phyloP scores from a whole-genome alignment of 2,888 invertebrate genomes.

The Aleiodes testaceus region DNA sequence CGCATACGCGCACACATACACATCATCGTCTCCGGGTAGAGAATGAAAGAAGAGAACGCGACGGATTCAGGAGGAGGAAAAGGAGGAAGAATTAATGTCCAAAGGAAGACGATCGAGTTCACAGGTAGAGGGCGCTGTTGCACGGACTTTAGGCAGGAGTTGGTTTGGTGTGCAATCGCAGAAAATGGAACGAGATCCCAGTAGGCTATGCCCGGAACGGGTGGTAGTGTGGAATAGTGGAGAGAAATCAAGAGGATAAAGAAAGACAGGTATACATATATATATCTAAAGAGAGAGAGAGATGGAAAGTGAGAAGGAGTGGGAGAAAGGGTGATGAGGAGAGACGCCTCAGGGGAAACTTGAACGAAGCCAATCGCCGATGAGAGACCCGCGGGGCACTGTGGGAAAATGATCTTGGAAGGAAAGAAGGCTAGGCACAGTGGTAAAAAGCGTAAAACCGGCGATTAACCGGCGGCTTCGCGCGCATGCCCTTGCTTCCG shows the following conservation, averaged over 20 bases:
- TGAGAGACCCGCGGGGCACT: constrained; percentile 59
- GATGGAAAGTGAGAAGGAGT: background rate
- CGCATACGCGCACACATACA: background rate
- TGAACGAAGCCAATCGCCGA: constrained; percentile 45
- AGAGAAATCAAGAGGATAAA: constrained; percentile 50
- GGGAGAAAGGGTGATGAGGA: constrained; percentile 16
- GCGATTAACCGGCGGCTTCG: constrained; percentile 70
- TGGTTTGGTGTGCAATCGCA: constrained; percentile 64
- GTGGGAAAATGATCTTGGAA: constrained; percentile 71
- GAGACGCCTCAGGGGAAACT: constrained; percentile 36
- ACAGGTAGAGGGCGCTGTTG: too few species aligned
- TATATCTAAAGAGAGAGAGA: too few species aligned
- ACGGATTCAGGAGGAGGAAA: too few species aligned
- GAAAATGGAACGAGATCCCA: constrained; percentile 66
- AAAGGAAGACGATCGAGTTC: too few species aligned
- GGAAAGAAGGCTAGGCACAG: constrained; percentile 55
- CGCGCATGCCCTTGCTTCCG: constrained; percentile 66
- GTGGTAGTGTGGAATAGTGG: constrained; percentile 38
- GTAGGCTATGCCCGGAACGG: constrained; percentile 50
- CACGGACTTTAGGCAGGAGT: constrained; percentile 46
- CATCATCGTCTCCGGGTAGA: too few species aligned
- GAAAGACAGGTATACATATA: constrained; percentile 48
- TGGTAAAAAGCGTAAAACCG: constrained; percentile 71
- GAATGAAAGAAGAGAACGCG: too few species aligned
- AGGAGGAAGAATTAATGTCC: too few species aligned